A percentile compares a stretch with the other conserved stretches of the same genome.
phyloP scores from a whole-genome alignment of 2,797 vertebrate species.

The Thripadectes ignobilis region DNA sequence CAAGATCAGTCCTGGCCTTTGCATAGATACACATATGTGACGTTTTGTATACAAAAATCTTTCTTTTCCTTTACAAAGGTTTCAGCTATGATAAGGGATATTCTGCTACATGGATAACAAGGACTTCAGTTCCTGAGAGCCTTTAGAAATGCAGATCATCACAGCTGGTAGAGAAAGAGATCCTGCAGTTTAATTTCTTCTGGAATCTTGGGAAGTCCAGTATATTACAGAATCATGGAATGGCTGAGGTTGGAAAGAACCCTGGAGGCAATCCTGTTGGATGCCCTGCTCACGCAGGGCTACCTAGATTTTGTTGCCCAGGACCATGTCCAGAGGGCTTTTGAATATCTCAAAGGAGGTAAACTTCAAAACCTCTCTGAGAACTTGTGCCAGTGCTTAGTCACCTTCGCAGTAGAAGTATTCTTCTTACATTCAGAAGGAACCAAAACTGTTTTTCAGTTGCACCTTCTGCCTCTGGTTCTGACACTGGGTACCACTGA shows the following conservation, averaged over 20 bases:
- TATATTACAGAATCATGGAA: neutral
- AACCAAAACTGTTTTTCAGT: neutral
- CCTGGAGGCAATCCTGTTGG: neutral
- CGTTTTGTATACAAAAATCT: neutral
- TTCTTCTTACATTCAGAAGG: neutral
- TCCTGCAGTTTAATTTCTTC: neutral
- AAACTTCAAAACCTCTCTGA: neutral
- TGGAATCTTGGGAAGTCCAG: neutral
- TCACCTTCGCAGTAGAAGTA: neutral
- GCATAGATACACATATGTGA: neutral
- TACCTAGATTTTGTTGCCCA: neutral
- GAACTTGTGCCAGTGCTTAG: neutral
- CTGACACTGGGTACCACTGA: neutral
- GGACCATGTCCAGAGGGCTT: fast-evolving
- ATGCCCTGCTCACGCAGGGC: neutral
- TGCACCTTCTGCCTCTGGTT: neutral
- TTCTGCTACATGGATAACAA: neutral
- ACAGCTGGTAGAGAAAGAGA: neutral
- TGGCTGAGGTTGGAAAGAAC: neutral
- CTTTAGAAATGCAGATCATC: neutral
- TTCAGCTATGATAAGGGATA: neutral
- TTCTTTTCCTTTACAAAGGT: neutral
- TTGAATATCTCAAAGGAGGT: neutral
- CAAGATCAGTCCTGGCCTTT: neutral
- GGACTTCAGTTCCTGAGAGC: neutral